Percentiles rank a stretch among this genome's conserved stretches.
Conservation (phyloP, 2,113 vertebrate species). For the Microcebus ravelobensis region DNA sequence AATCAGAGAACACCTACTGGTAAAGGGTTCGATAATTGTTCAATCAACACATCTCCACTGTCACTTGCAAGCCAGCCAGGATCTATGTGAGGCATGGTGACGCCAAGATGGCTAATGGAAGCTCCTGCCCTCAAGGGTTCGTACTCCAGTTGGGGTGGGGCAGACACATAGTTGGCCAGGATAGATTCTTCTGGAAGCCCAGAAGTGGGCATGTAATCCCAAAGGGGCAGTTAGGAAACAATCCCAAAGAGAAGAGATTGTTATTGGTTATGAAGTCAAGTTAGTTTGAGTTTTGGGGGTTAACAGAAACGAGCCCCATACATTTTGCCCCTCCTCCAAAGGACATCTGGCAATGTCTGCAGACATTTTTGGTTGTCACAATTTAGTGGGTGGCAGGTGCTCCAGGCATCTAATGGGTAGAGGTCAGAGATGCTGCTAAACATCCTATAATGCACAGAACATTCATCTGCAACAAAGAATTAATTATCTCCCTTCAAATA, state of each 20-base stretch:
- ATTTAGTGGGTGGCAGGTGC: too few relatives aligned
- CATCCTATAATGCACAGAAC: not conserved
- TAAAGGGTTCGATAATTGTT: not conserved
- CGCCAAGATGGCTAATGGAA: not conserved
- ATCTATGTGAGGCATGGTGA: not conserved
- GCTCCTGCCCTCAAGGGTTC: not conserved
- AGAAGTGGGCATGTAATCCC: not conserved
- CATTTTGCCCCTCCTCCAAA: too few relatives aligned
- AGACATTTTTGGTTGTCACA: not conserved
- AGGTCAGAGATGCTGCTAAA: not conserved
- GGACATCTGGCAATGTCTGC: not conserved
- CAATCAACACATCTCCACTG: accelerated
- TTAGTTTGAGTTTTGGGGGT: not conserved
- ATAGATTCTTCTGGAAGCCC: not conserved
- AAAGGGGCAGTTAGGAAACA: not conserved
- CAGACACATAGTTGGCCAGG: not conserved
- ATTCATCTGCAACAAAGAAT: not conserved
- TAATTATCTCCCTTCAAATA: not conserved
- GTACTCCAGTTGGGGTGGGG: not conserved
- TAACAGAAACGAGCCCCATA: not conserved
- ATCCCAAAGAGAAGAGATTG: not conserved
- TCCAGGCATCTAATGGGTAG: not conserved
- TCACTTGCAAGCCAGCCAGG: not conserved
- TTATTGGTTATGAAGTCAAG: not conserved
- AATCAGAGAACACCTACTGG: not conserved